Evolutionary conservation across 2,113 vertebrate genomes (phyloP).

Genomic region (Coreoperca whiteheadi): DNA sequence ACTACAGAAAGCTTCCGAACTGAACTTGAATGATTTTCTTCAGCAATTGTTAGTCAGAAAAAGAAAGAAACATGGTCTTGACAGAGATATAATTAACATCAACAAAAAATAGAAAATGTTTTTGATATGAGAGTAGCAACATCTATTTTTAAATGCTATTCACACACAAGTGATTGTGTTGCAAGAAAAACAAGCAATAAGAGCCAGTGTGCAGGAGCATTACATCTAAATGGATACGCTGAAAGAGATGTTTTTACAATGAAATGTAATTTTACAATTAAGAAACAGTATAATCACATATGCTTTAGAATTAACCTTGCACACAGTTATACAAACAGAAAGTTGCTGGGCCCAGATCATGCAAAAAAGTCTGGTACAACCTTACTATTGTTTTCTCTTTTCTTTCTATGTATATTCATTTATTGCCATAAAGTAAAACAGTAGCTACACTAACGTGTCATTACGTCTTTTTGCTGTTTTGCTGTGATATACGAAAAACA

Average conservation of each 20-base stretch:
- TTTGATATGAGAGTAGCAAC: not conserved
- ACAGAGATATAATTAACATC: not conserved
- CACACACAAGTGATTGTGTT: not conserved
- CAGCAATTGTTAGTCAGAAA: not conserved
- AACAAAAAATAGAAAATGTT: not conserved
- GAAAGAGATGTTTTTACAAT: not conserved
- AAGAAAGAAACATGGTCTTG: not conserved
- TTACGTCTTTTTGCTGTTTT: not conserved
- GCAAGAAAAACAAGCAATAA: not conserved
- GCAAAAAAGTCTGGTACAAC: not conserved
- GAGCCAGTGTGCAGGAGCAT: no score
- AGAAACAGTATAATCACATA: not conserved
- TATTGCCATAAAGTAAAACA: not conserved
- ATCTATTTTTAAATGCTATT: not conserved
- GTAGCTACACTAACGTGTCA: not conserved
- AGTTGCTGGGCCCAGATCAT: not conserved
- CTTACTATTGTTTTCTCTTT: not conserved
- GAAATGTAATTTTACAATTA: not conserved
- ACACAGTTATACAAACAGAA: not conserved
- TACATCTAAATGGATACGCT: not conserved
- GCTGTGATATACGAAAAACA: conserved; percentile 1
- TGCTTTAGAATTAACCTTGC: not conserved
- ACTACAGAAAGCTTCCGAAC: no score
- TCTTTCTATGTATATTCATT: not conserved
- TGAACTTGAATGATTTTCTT: no score